phyloP scores from a whole-genome alignment of 2,113 vertebrate genomes.

The Okapia johnstoni region DNA sequence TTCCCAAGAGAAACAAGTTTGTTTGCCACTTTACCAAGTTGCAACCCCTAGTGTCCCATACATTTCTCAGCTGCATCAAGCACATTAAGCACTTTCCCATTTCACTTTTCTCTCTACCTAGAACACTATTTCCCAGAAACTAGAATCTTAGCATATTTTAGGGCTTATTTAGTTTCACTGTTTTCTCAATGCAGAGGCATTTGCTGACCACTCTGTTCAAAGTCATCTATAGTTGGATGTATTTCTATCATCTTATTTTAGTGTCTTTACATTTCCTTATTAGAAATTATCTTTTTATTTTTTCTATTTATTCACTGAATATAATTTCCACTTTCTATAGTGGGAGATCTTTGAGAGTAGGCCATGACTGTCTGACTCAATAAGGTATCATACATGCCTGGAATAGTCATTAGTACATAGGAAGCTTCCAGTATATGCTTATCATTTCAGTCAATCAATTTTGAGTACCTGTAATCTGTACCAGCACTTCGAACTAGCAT shows the following conservation, averaged over 20 bases:
- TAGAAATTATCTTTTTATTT: not conserved
- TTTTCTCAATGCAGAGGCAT: not conserved
- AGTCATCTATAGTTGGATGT: not conserved
- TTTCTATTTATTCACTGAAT: not conserved
- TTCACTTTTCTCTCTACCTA: not conserved
- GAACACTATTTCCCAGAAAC: not conserved
- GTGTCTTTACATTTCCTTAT: not conserved
- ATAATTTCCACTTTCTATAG: not conserved
- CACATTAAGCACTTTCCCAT: not conserved
- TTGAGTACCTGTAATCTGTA: not conserved
- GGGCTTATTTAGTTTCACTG: not conserved
- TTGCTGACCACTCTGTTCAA: not conserved
- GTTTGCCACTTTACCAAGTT: not conserved
- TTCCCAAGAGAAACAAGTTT: not conserved
- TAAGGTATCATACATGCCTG: not conserved
- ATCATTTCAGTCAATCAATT: not conserved
- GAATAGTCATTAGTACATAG: not conserved
- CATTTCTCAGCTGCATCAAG: not conserved
- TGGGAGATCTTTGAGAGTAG: not conserved
- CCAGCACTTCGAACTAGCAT: not conserved
- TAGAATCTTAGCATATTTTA: not conserved
- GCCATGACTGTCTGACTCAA: not conserved
- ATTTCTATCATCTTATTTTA: not conserved
- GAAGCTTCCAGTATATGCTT: not conserved
- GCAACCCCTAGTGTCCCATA: not conserved